Base-by-base conservation (phyloP, 2,888 invertebrate species). In the Aleiodes testaceus region DNA sequence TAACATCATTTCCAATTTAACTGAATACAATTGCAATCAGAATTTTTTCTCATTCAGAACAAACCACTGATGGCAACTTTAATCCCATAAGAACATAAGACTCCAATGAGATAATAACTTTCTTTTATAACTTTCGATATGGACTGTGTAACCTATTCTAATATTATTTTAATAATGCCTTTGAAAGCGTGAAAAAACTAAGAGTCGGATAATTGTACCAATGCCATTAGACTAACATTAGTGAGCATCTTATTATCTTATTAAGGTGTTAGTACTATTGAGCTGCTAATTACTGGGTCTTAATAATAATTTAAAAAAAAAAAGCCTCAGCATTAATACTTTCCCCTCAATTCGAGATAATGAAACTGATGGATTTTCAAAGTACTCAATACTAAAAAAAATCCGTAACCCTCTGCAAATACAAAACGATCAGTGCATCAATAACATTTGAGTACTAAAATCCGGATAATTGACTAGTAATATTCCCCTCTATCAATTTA, bases 171-270 rank as follows among this genome's bases (percentile, higher is more conserved):
- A 81, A 80, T 81, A 59, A 80, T 76, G 63, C 73, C 65, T 36
- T 36, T 7, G 36, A 36, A 11, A 6, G 36, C 2, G 11, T 6
- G 5, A 53, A 61, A 65, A 71, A 55, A 67, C 64, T 55, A 30
- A 63, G 36, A 74, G 74, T 9, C 72, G 72, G 85, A 84, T 86
- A 86, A 87, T 86, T 86, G 85, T 82, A 77, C 75, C 82, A 77
- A 81, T 79, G 80, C 80, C 79, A 81, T 84, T 84, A 86, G 81
- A 81, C 79, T 80, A 80, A 82, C 85, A 86, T 86, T 87, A 85
- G 80, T 78, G 80, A 82, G 81, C 87, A 84, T 86, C 86, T 86
- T 85, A 85, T 86, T 85, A 84, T 82, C 81, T 79, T 82, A 12
- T 18, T 82, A 84, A 85, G 83, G 85, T 79, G 82, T 85, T 86